These are phyloP conservation scores for Dinocampus coccinellae DNA, from an alignment of 2,888 invertebrate genomes.

Conservation along the genomic window DNA sequence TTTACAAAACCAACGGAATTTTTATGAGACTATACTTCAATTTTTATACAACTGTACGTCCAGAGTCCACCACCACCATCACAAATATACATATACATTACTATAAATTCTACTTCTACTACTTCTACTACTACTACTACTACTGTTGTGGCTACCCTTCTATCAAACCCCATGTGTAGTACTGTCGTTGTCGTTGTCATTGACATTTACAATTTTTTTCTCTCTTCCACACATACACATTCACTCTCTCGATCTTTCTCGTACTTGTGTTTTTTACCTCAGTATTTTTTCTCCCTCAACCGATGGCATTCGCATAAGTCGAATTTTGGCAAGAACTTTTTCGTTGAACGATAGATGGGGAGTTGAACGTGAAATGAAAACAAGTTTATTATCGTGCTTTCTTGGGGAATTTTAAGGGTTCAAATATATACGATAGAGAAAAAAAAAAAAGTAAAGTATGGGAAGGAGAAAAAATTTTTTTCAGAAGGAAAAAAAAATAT, in stretches of 20 bases:
- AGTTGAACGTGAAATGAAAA: conserved; percentile 38
- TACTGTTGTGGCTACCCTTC: not conserved
- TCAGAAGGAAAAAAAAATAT: too few species aligned
- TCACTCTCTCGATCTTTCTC: conserved; percentile 44
- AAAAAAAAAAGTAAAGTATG: too few species aligned
- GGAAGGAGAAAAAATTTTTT: too few species aligned
- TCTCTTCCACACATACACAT: not conserved
- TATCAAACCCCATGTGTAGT: not conserved
- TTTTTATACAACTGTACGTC: not conserved
- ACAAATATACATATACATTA: not conserved
- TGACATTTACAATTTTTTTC: too few species aligned
- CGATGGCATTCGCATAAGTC: conserved; percentile 44
- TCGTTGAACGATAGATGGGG: conserved; percentile 27
- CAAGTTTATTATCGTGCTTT: conserved; percentile 41
- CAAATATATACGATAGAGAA: not conserved
- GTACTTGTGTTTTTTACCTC: too few species aligned
- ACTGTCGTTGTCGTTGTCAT: not conserved
- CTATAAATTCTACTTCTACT: too few species aligned
- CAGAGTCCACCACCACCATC: not conserved
- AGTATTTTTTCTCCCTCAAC: conserved; percentile 15
- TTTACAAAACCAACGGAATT: conserved; percentile 47
- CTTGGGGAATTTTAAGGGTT: conserved; percentile 21
- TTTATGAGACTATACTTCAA: conserved; percentile 46
- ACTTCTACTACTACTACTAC: too few species aligned
- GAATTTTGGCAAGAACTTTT: conserved; percentile 37